Evolutionary conservation across 2,797 vertebrate genomes (phyloP).

Genomic region (Ficedula albicollis): DNA sequence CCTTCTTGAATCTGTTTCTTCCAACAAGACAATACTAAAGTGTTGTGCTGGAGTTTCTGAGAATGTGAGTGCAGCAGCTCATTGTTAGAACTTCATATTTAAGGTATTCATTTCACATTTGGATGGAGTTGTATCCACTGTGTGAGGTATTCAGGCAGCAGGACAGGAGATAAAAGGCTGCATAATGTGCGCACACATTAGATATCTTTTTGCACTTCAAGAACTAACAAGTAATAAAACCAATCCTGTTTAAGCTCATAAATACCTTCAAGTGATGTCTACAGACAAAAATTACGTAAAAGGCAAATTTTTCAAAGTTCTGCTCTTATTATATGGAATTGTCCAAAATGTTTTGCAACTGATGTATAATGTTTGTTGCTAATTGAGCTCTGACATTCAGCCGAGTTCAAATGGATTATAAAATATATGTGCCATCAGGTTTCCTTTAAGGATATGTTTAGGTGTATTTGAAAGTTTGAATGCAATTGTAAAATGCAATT

Average conservation of each 20-base stretch:
- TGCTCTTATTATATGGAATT: neutral
- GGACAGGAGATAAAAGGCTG: neutral
- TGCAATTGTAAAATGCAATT: neutral
- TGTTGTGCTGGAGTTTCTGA: neutral
- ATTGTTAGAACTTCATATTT: neutral
- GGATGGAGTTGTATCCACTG: neutral
- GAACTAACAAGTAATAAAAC: neutral
- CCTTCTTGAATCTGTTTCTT: slow-evolving; percentile 9
- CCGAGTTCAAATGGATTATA: neutral
- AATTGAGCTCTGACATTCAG: neutral
- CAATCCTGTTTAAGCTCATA: neutral
- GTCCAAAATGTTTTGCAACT: neutral
- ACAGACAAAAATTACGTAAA: neutral
- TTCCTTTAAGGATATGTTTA: neutral
- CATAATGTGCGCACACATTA: neutral
- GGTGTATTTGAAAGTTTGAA: neutral
- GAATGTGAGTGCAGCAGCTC: neutral
- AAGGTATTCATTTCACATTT: neutral
- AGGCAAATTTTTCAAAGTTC: neutral
- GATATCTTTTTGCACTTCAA: neutral
- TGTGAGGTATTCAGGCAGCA: neutral
- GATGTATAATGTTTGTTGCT: neutral
- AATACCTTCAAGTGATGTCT: neutral
- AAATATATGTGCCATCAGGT: neutral
- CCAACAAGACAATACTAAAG: neutral